Percentiles rank a stretch among this genome's conserved stretches.
Conservation (phyloP, 2,797 vertebrate species). For the Arctocebus calabarensis region DNA sequence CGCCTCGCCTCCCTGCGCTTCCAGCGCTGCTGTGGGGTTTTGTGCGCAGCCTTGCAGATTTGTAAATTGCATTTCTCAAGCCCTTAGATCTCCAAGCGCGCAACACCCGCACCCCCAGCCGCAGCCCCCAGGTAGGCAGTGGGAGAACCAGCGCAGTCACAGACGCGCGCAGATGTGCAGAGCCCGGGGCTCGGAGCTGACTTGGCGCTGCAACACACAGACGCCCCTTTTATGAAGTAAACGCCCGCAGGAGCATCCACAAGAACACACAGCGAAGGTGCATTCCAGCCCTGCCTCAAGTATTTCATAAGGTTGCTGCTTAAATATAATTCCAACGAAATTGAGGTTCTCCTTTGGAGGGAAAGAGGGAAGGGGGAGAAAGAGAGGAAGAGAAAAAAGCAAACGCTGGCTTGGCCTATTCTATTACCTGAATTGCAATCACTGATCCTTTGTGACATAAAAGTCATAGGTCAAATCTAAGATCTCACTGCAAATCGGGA, state of each 20-base stretch:
- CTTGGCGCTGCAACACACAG: fast-evolving
- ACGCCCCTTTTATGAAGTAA: fast-evolving
- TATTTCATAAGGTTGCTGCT: background rate
- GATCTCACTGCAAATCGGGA: conserved; percentile 52
- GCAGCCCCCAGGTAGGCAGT: too few relatives aligned
- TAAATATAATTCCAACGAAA: background rate
- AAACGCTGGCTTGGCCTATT: background rate
- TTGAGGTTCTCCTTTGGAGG: background rate
- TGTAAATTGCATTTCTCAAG: background rate
- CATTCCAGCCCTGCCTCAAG: background rate
- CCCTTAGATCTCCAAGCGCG: background rate
- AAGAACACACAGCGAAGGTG: background rate
- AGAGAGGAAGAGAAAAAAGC: too few relatives aligned
- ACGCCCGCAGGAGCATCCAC: background rate
- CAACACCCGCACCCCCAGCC: background rate
- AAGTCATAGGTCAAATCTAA: conserved; percentile 49
- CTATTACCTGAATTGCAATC: background rate
- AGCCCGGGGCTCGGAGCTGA: fast-evolving
- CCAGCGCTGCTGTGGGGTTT: background rate
- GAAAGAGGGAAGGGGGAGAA: too few relatives aligned
- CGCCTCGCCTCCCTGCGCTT: background rate
- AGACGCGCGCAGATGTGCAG: fast-evolving
- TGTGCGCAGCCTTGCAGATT: background rate
- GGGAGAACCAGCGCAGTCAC: background rate
- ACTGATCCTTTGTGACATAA: background rate